Percentiles rank a stretch among this genome's conserved stretches.
Evolutionary conservation across 2,113 vertebrate genomes (phyloP).

Genomic region (Shinisaurus crocodilurus): DNA sequence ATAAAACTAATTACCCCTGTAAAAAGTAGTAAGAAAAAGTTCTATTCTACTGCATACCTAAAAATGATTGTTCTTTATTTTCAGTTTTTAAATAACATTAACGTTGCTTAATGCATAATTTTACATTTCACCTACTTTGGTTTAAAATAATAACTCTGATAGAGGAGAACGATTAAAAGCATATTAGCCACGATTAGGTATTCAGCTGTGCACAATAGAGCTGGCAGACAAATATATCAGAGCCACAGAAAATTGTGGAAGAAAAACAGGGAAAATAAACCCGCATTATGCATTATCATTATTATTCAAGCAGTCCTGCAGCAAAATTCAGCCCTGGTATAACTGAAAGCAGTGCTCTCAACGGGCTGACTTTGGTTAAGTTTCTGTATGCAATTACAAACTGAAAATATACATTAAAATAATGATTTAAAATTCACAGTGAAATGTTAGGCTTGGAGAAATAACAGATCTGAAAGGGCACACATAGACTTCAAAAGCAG

Average conservation of each 20-base stretch:
- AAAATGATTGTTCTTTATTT: constrained; percentile 40
- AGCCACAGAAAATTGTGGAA: constrained; percentile 23
- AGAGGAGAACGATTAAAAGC: constrained; percentile 32
- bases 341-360: constrained; percentile 1
- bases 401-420: constrained; percentile 26
- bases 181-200: constrained; percentile 48
- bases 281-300: constrained; percentile 35
- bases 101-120: constrained; percentile 13
- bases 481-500: neutral
- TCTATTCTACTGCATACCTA: neutral
- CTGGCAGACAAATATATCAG: constrained; percentile 40
- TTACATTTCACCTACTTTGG: constrained; percentile 35
- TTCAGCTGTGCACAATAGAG: constrained; percentile 45
- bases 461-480: neutral
- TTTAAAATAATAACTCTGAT: constrained; percentile 45
- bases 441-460: neutral
- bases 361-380: neutral
- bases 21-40: constrained; percentile 1
- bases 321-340: neutral
- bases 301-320: constrained; percentile 36
- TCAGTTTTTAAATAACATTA: constrained; percentile 27
- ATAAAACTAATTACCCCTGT: constrained; percentile 9
- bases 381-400: constrained; percentile 6
- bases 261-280: constrained; percentile 37
- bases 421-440: constrained; percentile 10